Evolutionary conservation across 1,140 invertebrate species (phyloP).

Genomic region (Megalopta genalis): DNA sequence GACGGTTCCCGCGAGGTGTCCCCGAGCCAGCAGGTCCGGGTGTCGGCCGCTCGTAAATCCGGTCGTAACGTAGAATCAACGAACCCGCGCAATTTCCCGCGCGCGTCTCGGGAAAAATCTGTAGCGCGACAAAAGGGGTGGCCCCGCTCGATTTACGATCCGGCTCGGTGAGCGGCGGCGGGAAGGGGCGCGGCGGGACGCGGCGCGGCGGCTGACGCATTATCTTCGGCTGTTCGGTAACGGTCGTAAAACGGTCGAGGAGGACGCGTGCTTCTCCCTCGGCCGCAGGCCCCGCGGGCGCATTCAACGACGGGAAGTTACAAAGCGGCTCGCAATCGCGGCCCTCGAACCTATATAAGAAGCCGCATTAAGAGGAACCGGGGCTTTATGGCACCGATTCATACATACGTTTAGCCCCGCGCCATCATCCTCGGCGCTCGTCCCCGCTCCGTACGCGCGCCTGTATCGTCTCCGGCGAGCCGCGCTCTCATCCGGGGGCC

Average conservation of each 20-base stretch:
- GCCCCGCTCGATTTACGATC: constrained; percentile 1
- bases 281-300: no score
- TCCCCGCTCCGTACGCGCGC: no score
- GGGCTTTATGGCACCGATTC: constrained; percentile 39
- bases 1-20: no score
- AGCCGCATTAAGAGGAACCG: constrained; percentile 28
- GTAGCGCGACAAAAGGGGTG: background rate
- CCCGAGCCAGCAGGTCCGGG: no score
- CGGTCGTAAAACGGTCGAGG: constrained; percentile 35
- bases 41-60: background rate
- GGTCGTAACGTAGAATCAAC: background rate
- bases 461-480: no score
- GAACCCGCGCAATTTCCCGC: background rate
- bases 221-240: constrained; percentile 36
- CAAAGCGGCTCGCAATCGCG: constrained; percentile 25
- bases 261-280: constrained; percentile 16
- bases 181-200: no score
- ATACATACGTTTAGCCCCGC: constrained; percentile 29
- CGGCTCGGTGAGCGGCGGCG: background rate
- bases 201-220: constrained; percentile 23
- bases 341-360: constrained; percentile 36
- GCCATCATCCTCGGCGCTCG: no score
- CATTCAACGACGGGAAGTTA: constrained; percentile 33
- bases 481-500: background rate
- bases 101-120: background rate